Evolutionary conservation across 2,113 vertebrate species (phyloP), one percentile per base, ranked within the genome.

Genomic region (Lanius ludovicianus): DNA sequence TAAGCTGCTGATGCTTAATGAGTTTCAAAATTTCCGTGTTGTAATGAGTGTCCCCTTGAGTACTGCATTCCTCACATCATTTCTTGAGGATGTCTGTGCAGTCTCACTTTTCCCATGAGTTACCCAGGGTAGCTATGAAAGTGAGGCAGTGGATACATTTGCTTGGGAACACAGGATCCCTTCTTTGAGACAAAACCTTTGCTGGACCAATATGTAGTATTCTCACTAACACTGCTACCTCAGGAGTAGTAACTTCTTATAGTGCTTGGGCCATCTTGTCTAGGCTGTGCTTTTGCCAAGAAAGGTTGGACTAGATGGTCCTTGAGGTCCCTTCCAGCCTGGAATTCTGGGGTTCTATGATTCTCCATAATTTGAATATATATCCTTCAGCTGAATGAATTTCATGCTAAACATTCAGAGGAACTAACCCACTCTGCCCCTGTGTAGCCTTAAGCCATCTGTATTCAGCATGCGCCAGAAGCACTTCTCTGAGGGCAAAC

Each of bases 61-160:
- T 7, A 4, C 52, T 25, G 6, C 30, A 5, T 71, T 30, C 46
- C 81, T 33, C 28, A 15, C 24, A 1, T 18, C 11, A 2, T 42
- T 46, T 59, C 41, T 4, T 2, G 22, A 27, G 47, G 75, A 5
- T 31, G 47, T 15, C 53, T 44, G 13, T 31, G 65, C 91, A 31
- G 64, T 9, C 33, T 44, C 67, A 31, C 22, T 13, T 79, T 42
- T 20, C 46, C 76, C 46, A 2, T 2, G 2, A 1, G 47, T 59
- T 30, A 1, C 4, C 16, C 9, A 8, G 11, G n/a, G 23, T 1
- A 8, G 4, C 2, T 16, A 12, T 15, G 59, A 20, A 18, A 25
- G 7, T n/a, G 81, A 75, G 69, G 56, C 35, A 22, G 42, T 1
- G 33, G n/a, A 20, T 31, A 2, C 1, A 15, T 50, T 70, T 27